phyloP scores from a whole-genome alignment of 2,797 vertebrate genomes.

The Muscicapa striata region DNA sequence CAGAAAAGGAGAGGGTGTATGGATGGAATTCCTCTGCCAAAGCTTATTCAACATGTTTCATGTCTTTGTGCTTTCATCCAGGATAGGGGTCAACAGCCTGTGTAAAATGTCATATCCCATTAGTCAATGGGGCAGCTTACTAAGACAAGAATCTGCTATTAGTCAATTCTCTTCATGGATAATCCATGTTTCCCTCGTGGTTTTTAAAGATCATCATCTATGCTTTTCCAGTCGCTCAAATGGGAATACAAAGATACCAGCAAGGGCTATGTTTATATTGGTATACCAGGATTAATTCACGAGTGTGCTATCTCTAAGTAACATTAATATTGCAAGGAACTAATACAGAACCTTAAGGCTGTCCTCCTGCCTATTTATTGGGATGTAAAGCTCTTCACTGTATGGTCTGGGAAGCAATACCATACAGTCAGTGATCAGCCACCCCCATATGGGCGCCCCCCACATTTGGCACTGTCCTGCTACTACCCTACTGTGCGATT shows the following conservation, averaged over 20 bases:
- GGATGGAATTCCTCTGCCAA: not conserved
- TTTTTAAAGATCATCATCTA: not conserved
- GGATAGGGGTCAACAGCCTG: not conserved
- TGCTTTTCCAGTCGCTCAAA: not conserved
- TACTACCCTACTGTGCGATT: fast-evolving
- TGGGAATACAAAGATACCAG: not conserved
- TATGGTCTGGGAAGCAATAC: not conserved
- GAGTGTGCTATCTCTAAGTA: not conserved
- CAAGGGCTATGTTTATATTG: not conserved
- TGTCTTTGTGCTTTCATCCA: not conserved
- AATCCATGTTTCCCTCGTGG: not conserved
- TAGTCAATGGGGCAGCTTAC: not conserved
- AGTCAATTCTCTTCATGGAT: not conserved
- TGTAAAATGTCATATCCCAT: not conserved
- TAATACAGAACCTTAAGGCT: fast-evolving
- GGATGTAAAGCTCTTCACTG: not conserved
- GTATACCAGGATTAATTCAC: not conserved
- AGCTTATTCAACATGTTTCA: not conserved
- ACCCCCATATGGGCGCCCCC: not conserved
- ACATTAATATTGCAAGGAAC: not conserved
- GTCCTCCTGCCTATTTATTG: not conserved
- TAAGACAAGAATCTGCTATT: not conserved
- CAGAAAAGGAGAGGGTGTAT: not conserved
- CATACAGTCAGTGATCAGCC: not conserved
- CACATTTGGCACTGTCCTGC: not conserved